phyloP scores from a whole-genome alignment of 2,113 vertebrate species.

The Rhineura floridana region DNA sequence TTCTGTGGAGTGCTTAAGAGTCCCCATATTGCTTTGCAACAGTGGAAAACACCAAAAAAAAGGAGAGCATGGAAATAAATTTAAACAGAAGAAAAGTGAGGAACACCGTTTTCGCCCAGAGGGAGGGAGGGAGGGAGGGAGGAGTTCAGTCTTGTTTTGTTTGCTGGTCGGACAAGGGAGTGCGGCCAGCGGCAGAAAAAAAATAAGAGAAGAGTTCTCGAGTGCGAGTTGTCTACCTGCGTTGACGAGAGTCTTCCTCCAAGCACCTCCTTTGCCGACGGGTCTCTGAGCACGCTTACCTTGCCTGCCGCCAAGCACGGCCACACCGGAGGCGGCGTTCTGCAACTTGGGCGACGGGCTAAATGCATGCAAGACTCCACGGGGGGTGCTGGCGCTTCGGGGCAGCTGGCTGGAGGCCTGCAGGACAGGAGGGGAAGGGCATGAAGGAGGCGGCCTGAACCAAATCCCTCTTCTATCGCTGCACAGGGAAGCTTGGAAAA shows the following conservation, averaged over 20 bases:
- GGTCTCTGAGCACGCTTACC: conserved; percentile 87
- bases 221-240: conserved; percentile 80
- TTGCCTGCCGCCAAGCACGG: conserved; percentile 83
- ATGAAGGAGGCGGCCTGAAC: neutral
- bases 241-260: conserved; percentile 88
- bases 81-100: too few relatives aligned
- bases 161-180: neutral
- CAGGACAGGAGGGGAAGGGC: neutral
- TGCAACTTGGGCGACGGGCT: conserved; percentile 90
- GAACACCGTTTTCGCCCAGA: neutral
- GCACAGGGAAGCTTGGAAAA: too few relatives aligned
- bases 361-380: conserved; percentile 85
- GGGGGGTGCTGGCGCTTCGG: conserved; percentile 79
- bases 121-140: neutral
- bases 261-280: conserved; percentile 80
- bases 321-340: conserved; percentile 76
- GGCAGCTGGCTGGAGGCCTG: conserved; percentile 85
- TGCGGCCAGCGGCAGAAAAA: neutral
- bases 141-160: neutral
- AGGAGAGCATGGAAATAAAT: neutral
- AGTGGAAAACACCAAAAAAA: neutral
- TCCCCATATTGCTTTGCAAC: neutral
- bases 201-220: neutral
- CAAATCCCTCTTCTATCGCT: too few relatives aligned
- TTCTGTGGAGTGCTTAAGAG: neutral